These are phyloP conservation scores for Lepidochrysops patricia DNA, from an alignment of 2,888 invertebrate genomes.

Conservation along the genomic window DNA sequence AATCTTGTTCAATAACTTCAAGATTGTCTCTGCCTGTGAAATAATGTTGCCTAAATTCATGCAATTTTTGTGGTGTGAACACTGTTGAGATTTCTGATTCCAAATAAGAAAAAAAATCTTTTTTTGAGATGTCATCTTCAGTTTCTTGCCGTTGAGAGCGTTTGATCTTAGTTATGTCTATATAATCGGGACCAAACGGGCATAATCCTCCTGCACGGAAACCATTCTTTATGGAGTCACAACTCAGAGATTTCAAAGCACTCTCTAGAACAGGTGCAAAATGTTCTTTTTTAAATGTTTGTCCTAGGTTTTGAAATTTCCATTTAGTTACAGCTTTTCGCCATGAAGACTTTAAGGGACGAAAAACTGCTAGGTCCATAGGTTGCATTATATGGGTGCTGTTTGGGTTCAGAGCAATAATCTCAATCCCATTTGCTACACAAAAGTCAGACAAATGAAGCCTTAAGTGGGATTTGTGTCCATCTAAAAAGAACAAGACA, in stretches of 20 bases:
- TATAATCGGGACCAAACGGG: conserved; percentile 29
- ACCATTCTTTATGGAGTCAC: conserved; percentile 25
- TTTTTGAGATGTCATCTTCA: no score
- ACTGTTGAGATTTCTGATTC: no score
- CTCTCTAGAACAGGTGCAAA: neutral
- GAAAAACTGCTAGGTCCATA: neutral
- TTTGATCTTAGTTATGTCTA: conserved; percentile 27
- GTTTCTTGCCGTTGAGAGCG: no score
- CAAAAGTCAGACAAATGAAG: conserved; percentile 1
- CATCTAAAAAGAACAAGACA: neutral
- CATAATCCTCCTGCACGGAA: conserved; percentile 26
- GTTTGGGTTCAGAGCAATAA: conserved; percentile 1
- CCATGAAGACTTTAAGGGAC: neutral
- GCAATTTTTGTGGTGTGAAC: no score
- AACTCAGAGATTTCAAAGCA: conserved; percentile 8
- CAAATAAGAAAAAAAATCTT: neutral
- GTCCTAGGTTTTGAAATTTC: neutral
- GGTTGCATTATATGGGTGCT: neutral
- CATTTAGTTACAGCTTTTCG: neutral
- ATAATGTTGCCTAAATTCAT: no score
- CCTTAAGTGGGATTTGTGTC: neutral
- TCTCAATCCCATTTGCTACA: neutral
- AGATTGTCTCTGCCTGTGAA: no score
- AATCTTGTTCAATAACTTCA: no score
- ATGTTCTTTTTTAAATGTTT: neutral